Conservation (phyloP, 2,888 invertebrate genomes). For the Platycnemis pennipes region DNA sequence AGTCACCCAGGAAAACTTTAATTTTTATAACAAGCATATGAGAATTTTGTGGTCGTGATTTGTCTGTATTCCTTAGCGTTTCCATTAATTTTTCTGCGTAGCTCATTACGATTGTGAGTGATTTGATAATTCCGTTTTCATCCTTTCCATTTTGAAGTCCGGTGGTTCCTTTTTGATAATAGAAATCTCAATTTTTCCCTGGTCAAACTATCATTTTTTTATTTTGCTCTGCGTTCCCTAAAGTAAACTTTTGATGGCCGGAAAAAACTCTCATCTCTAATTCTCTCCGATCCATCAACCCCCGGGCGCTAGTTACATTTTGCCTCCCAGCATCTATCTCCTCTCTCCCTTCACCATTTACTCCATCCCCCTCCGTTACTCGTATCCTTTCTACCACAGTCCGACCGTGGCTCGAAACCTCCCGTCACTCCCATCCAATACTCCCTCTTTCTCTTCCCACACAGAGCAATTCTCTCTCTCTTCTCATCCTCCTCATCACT, state of each 20-base stretch:
- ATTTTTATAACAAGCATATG: too few relatives aligned
- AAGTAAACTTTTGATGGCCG: background rate
- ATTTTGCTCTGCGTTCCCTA: too few relatives aligned
- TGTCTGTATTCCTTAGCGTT: too few relatives aligned
- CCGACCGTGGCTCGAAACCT: slow-evolving; percentile 39
- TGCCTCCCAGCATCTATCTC: background rate
- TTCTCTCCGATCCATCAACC: background rate
- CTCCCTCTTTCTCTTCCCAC: slow-evolving; percentile 28
- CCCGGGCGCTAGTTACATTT: background rate
- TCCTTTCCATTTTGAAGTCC: background rate
- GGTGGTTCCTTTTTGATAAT: too few relatives aligned
- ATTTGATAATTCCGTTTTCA: too few relatives aligned
- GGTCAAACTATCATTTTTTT: too few relatives aligned
- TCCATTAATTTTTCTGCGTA: too few relatives aligned
- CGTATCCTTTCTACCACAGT: slow-evolving; percentile 70
- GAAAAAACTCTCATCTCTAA: background rate
- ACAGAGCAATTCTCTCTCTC: slow-evolving; percentile 21
- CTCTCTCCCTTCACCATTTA: background rate
- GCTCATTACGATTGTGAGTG: too few relatives aligned
- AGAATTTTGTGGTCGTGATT: too few relatives aligned
- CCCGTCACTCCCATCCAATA: background rate
- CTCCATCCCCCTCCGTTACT: slow-evolving; percentile 71
- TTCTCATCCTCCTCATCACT: slow-evolving; percentile 66
- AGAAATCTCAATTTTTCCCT: background rate
- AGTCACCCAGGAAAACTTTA: too few relatives aligned